Percentiles rank a stretch among this genome's conserved stretches.
These are phyloP conservation scores for Dasyprocta punctata DNA, from an alignment of 2,113 vertebrate genomes.

Conservation along the genomic window DNA sequence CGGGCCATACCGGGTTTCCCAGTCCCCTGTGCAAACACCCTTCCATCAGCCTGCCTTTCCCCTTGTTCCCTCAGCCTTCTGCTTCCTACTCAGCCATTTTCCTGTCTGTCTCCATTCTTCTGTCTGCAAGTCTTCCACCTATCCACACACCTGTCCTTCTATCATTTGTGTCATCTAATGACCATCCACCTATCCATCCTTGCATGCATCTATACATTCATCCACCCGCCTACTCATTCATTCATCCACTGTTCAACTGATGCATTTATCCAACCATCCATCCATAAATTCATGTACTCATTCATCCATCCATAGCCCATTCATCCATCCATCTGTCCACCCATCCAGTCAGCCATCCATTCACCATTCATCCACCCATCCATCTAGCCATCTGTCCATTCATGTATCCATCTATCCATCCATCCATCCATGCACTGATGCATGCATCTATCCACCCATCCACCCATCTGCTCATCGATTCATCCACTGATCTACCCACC, in stretches of 20 bases:
- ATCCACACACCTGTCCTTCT: not conserved
- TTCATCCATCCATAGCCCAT: too few relatives aligned
- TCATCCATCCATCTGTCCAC: too few relatives aligned
- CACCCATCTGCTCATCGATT: not conserved
- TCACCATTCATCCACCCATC: too few relatives aligned
- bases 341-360: too few relatives aligned
- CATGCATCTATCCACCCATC: accelerated
- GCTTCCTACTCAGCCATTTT: not conserved
- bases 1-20: accelerated
- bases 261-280: too few relatives aligned
- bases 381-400: not conserved
- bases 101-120: not conserved
- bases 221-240: too few relatives aligned
- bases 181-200: not conserved
- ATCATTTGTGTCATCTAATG: too few relatives aligned
- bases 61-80: too few relatives aligned
- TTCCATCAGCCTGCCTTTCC: not conserved
- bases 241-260: not conserved
- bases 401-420: not conserved
- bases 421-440: not conserved
- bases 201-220: too few relatives aligned
- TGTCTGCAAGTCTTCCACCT: not conserved
- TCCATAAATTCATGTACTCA: accelerated
- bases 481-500: not conserved
- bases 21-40: not conserved